Percentiles rank a stretch among this genome's conserved stretches.
These are phyloP conservation scores for Drosophila teissieri DNA, from an alignment of 1,140 invertebrate species.

Conservation along the genomic window DNA sequence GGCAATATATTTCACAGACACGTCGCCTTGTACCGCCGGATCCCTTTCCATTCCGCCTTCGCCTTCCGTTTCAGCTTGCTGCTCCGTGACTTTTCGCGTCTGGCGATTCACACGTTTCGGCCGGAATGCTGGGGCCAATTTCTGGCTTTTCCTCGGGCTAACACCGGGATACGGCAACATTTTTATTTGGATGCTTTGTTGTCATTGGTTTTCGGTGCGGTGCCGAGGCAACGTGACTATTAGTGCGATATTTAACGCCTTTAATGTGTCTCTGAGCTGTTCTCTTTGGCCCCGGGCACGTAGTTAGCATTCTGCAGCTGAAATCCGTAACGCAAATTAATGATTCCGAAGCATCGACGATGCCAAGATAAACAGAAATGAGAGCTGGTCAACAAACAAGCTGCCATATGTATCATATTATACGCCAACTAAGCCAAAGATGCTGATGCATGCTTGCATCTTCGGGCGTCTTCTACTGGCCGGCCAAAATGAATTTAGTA, in stretches of 20 bases:
- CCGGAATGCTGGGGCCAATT: constrained; percentile 38
- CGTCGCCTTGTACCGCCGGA: constrained; percentile 14
- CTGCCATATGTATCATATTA: constrained; percentile 43
- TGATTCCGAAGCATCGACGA: constrained; percentile 25
- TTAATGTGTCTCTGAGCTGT: constrained; percentile 41
- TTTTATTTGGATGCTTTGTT: constrained; percentile 38
- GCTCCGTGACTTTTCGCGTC: constrained; percentile 48
- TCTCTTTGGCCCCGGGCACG: constrained; percentile 23
- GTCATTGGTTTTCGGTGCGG: constrained; percentile 13
- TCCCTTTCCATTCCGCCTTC: not conserved
- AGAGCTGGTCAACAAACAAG: constrained; percentile 38
- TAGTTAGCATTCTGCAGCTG: constrained; percentile 47
- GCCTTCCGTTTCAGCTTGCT: constrained; percentile 17
- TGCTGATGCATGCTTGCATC: constrained; percentile 38
- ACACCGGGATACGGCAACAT: constrained; percentile 27
- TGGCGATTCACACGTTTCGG: constrained; percentile 44
- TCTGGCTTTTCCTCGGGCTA: constrained; percentile 15
- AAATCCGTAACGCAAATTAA: constrained; percentile 54
- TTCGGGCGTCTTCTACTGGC: constrained; percentile 1
- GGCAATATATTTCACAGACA: constrained; percentile 43
- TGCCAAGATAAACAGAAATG: constrained; percentile 40
- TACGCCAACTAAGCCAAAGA: constrained; percentile 34
- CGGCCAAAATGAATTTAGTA: constrained; percentile 28
- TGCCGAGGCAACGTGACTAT: constrained; percentile 45
- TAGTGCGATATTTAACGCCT: constrained; percentile 50